Percentiles rank a stretch among this genome's conserved stretches.
Evolutionary conservation across 2,888 invertebrate genomes (phyloP).

Genomic region (Polymixis lichenea): DNA sequence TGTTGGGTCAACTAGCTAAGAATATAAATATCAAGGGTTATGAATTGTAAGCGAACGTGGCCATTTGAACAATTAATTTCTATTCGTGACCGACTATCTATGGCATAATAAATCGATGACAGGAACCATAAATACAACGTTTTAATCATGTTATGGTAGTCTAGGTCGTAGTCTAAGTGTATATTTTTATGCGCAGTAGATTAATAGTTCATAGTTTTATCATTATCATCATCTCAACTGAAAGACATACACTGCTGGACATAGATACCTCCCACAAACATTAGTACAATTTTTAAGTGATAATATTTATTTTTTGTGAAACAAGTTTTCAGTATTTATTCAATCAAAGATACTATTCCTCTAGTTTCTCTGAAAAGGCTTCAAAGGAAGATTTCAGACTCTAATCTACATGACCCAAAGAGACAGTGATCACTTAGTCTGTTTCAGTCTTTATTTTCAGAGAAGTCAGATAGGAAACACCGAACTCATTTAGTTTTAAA

Average conservation of each 20-base stretch:
- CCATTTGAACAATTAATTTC: neutral
- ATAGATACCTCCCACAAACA: neutral
- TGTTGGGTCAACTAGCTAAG: neutral
- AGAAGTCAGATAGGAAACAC: neutral
- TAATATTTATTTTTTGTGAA: neutral
- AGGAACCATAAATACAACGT: neutral
- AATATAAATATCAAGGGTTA: neutral
- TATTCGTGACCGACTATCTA: neutral
- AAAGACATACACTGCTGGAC: neutral
- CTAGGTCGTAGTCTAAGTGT: neutral
- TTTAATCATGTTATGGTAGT: neutral
- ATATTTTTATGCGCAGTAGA: neutral
- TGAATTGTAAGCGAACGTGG: neutral
- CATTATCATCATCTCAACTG: neutral
- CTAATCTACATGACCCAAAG: neutral
- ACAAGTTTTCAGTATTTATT: neutral
- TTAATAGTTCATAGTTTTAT: neutral
- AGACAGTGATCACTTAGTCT: neutral
- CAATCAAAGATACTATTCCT: neutral
- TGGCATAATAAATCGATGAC: neutral
- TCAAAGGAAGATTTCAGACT: neutral
- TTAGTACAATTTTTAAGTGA: neutral
- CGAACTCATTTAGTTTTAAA: neutral
- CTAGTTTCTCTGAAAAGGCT: neutral
- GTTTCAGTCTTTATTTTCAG: neutral